phyloP scores from a whole-genome alignment of 2,113 vertebrate species.

The Micronisus gabar region DNA sequence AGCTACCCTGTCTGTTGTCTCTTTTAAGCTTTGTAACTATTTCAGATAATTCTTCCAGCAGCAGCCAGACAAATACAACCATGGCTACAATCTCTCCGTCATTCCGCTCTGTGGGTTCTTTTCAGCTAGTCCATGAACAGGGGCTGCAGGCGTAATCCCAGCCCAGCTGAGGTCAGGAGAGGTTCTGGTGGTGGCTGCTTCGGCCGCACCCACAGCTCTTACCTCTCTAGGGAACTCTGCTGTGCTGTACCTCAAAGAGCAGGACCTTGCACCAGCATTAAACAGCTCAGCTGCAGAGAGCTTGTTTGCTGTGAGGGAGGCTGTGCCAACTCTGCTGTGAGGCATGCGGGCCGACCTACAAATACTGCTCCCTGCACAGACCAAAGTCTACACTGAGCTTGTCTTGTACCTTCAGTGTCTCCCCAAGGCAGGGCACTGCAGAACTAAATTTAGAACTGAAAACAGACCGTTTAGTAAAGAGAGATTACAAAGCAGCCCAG shows the following conservation, averaged over 20 bases:
- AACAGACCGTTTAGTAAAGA: neutral
- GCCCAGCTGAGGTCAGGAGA: neutral
- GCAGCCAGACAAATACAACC: neutral
- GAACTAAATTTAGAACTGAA: neutral
- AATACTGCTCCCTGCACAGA: neutral
- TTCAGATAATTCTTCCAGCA: neutral
- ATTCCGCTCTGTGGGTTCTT: neutral
- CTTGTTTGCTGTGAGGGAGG: neutral
- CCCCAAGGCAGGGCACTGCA: neutral
- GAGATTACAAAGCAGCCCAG: neutral
- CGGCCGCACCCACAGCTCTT: neutral
- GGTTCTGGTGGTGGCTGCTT: neutral
- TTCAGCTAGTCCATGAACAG: neutral
- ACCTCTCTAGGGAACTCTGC: neutral
- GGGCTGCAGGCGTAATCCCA: too few relatives aligned
- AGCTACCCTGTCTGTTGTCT: neutral
- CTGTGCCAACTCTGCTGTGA: neutral
- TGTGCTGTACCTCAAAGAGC: neutral
- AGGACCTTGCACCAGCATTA: neutral
- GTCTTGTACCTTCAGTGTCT: neutral
- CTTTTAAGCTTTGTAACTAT: neutral
- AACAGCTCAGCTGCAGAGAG: neutral
- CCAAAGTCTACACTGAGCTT: neutral
- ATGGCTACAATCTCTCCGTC: neutral
- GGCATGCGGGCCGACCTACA: neutral